A percentile compares a stretch with the other conserved stretches of the same genome.
These are phyloP conservation scores for Taxidea taxus DNA, from an alignment of 2,113 vertebrate genomes.

Conservation along the genomic window DNA sequence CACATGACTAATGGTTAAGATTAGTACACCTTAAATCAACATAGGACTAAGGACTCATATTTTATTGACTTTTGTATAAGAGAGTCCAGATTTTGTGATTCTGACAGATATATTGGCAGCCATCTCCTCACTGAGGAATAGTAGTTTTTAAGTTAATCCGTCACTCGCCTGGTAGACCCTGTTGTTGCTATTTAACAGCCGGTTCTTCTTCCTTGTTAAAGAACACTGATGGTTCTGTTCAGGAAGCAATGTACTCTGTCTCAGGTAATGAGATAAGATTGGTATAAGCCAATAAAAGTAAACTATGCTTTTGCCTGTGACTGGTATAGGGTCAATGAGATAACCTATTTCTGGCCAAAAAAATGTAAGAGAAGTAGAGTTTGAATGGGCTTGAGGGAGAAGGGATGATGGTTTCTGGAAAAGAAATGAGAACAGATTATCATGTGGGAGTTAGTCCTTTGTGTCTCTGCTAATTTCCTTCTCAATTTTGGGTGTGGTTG, in stretches of 20 bases:
- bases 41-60: not conserved
- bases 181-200: not conserved
- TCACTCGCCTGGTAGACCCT: not conserved
- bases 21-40: slow-evolving; percentile 54
- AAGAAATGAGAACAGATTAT: not conserved
- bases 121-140: not conserved
- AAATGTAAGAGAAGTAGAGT: not conserved
- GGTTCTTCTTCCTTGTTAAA: not conserved
- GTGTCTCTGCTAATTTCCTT: not conserved
- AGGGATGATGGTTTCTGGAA: not conserved
- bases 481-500: not conserved
- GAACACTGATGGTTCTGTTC: not conserved
- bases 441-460: not conserved
- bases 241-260: not conserved
- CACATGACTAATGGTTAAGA: slow-evolving; percentile 63
- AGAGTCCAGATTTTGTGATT: not conserved
- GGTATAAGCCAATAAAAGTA: not conserved
- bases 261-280: not conserved
- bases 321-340: not conserved
- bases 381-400: not conserved
- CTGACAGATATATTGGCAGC: not conserved
- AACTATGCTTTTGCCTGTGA: not conserved
- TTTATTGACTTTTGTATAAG: not conserved
- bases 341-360: not conserved
- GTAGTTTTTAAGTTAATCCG: not conserved